Evolutionary conservation across 2,888 invertebrate genomes (phyloP).

Genomic region (Thereva unica): DNA sequence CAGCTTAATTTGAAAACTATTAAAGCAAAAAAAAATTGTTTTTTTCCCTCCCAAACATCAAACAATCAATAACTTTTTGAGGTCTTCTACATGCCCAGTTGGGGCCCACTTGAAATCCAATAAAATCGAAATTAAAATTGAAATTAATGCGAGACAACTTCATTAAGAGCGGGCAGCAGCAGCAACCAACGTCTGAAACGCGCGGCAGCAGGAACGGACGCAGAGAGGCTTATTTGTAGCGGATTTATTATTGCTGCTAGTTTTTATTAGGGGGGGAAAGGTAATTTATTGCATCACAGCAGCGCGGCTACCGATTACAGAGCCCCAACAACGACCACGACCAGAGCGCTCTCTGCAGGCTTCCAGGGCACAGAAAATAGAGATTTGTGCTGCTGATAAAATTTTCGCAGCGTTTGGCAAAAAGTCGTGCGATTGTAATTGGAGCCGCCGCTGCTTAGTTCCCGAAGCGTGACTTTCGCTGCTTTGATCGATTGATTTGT

Average conservation of each 20-base stretch:
- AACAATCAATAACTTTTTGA: too few species aligned
- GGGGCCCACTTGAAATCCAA: neutral
- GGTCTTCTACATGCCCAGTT: too few species aligned
- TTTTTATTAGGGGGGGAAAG: conserved; percentile 23
- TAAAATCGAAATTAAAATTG: conserved; percentile 1
- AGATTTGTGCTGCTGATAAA: neutral
- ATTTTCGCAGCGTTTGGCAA: conserved; percentile 12
- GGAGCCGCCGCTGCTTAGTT: conserved; percentile 1
- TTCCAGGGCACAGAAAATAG: neutral
- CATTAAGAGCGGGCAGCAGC: conserved; percentile 17
- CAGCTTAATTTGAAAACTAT: too few species aligned
- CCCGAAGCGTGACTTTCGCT: too few species aligned
- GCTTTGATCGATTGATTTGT: too few species aligned
- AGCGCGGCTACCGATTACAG: neutral
- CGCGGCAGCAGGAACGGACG: neutral
- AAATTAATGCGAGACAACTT: conserved; percentile 33
- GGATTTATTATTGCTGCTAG: conserved; percentile 19
- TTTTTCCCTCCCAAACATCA: too few species aligned
- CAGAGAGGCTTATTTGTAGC: conserved; percentile 9
- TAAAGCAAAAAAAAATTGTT: too few species aligned
- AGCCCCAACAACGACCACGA: neutral
- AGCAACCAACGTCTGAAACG: neutral
- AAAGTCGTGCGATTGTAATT: conserved; percentile 26
- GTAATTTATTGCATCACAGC: conserved; percentile 20
- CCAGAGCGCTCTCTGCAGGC: neutral